Evolutionary conservation across 2,113 vertebrate species (phyloP), one percentile per base, ranked within the genome.

Genomic region (Scytalopus superciliaris): DNA sequence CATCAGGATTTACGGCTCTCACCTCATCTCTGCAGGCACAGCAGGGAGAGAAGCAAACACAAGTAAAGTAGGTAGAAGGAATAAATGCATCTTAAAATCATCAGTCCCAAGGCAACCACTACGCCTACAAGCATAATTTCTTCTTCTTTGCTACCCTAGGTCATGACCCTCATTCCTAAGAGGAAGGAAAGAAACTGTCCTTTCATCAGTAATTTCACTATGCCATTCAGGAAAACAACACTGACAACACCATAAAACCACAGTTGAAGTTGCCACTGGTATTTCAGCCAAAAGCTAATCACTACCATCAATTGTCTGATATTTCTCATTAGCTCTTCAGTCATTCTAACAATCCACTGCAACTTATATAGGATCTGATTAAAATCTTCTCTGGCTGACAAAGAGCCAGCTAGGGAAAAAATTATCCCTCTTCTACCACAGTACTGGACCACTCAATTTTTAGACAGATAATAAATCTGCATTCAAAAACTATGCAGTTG

Each of bases 161-260:
- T 96, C 96, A 94, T 96, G 95, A 96, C 93, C 87, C 84, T 88
- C 67, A 93, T 80, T 83, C 82, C 45, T 62, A 91, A 91, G 72
- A 93, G 80, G 87, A 96, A 97, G 87, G 94, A 93, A 93, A 94
- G 91, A 84, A 91, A 95, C 69, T 95, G 94, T 96, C 93, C 92
- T 95, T 96, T 97, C 95, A 96, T 95, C 93, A 74, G 73, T 96
- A 91, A 80, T 90, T 94, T 92, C 21, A 22, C 92, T 94, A 39
- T 78, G 83, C 60, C 93, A 92, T 95, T 94, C 85, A 84, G 52
- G 60, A 86, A 96, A 96, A 90, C 59, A 96, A 87, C 87, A 88
- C 93, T 31, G 87, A 89, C 93, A 94, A 57, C 39, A 95, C 68
- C 79, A 47, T 90, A 93, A 96, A 97, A 92, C 87, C 93, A 89